phyloP scores from a whole-genome alignment of 1,140 invertebrate genomes.

The Bombus superbus region DNA sequence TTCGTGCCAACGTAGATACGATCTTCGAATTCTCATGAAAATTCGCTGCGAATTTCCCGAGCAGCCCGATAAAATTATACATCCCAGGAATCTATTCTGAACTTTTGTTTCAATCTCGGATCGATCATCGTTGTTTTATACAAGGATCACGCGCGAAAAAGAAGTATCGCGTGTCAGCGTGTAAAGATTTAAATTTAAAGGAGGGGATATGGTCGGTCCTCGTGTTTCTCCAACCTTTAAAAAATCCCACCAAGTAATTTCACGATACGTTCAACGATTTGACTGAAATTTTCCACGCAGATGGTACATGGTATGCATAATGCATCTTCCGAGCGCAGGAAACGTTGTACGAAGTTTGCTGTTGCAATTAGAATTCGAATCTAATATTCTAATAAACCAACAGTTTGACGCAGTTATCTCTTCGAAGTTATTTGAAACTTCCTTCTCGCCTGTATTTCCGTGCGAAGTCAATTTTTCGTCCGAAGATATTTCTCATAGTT shows the following conservation, averaged over 20 bases:
- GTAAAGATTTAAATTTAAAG: background rate
- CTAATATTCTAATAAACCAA: background rate
- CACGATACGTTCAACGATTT: background rate
- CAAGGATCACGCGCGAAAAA: background rate
- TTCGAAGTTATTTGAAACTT: background rate
- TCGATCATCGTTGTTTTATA: background rate
- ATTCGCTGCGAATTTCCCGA: too few species aligned
- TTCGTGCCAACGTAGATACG: too few species aligned
- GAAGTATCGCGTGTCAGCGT: background rate
- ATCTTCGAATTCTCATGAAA: too few species aligned
- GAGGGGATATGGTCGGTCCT: too few species aligned
- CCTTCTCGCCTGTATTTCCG: background rate
- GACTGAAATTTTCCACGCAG: background rate
- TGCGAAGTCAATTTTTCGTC: too few species aligned
- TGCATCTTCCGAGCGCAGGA: background rate
- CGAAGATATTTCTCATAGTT: too few species aligned
- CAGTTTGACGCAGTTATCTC: background rate
- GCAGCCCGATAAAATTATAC: background rate
- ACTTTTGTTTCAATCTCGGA: background rate
- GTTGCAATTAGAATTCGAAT: background rate
- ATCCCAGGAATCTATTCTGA: background rate
- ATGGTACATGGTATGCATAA: background rate
- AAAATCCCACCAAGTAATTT: background rate
- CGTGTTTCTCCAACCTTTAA: background rate
- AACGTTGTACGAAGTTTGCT: background rate